Conservation (phyloP, 2,113 vertebrate species). For the Megalops atlanticus region DNA sequence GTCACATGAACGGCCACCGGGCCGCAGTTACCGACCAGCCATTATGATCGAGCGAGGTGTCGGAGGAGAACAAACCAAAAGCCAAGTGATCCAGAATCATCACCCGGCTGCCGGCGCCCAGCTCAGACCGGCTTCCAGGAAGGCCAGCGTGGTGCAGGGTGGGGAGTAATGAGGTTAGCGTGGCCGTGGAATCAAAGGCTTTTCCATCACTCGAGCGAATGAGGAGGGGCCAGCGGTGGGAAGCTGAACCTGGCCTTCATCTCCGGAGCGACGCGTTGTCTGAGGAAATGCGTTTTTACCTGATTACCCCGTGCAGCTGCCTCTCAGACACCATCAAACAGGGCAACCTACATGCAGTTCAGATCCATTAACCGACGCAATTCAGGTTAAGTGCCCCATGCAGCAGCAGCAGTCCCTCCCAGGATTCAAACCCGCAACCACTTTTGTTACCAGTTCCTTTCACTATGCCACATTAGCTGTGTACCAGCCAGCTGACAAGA, state of each 20-base stretch:
- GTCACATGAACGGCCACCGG: not conserved
- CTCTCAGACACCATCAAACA: not conserved
- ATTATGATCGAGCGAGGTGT: not conserved
- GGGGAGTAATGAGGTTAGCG: conserved; percentile 24
- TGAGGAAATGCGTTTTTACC: not conserved
- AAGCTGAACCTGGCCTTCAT: not conserved
- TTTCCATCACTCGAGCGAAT: conserved; percentile 19
- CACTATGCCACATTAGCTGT: no score
- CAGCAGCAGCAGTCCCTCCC: no score
- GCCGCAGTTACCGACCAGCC: not conserved
- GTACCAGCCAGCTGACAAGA: no score
- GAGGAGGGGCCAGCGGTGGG: not conserved
- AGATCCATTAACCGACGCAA: no score
- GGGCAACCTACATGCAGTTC: not conserved
- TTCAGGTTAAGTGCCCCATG: no score
- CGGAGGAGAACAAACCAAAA: not conserved
- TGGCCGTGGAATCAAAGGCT: conserved; percentile 36
- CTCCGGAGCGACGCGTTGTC: not conserved
- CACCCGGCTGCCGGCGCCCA: conserved; percentile 25
- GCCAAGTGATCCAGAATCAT: conserved; percentile 15
- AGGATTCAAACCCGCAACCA: no score
- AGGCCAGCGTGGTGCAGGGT: conserved; percentile 31
- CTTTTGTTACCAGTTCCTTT: no score
- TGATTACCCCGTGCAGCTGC: no score
- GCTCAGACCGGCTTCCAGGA: conserved; percentile 33